Base-by-base conservation (phyloP, 2,888 invertebrate genomes). In the Synergus itoensis region DNA sequence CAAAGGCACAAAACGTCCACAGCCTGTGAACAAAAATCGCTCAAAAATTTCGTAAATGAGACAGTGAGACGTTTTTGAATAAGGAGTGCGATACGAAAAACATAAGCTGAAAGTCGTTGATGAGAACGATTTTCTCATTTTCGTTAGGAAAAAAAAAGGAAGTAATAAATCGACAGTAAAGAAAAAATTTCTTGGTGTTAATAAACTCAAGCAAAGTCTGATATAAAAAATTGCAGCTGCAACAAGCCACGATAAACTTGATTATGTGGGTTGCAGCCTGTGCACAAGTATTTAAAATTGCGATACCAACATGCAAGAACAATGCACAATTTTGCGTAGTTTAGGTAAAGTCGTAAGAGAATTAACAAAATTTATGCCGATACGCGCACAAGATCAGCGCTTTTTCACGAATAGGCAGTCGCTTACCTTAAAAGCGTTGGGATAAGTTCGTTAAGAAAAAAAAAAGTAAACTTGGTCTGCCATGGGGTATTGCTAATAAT, bases 311-410 rank as follows among this genome's bases (percentile, higher is more conserved):
- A 76, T 40, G 81, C 79, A 81, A 18, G 77, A 81, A 73, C 76
- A 80, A 79, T 84, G 85, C 87, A 88, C 85, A 87, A 87, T 87
- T 88, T 88, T 87, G 53, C 85, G 83, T 88, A 88, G 85, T 78
- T 41, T 79, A 81, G 53, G 60, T 79, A 79, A 81, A 80, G 76
- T 57, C 73, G 21, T 57, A 63, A 60, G 43, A 78, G 36, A 67
- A 77, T 60, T 63, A 78, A 60, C 45, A 67, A 82, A 53, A 67
- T 62, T 76, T 76, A 67, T 77, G 78, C 75, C 57, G 69, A 81
- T 79, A 79, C 53, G 78, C 78, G 77, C 79, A 77, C 65, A 79
- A 81, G 77, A 80, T 84, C 80, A 82, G 79, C 73, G 40, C 73
- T 73, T 73, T 40, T 73, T 73, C 53, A 73, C 36, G 36, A 73